Evolutionary conservation across 2,113 vertebrate genomes (phyloP).

Genomic region (Poicephalus meyeri): DNA sequence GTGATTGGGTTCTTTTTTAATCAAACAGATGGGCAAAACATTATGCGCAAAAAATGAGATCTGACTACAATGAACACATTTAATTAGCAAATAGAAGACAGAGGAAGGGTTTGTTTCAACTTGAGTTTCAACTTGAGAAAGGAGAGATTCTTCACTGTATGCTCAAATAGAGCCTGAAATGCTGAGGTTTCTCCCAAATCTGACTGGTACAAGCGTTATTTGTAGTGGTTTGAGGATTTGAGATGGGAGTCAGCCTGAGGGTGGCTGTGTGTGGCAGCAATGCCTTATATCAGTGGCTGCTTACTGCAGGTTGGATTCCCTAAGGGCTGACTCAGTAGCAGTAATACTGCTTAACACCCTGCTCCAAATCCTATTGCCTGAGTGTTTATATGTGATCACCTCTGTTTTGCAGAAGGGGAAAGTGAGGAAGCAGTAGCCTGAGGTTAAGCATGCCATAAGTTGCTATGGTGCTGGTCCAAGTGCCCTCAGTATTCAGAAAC

Average conservation of each 20-base stretch:
- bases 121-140: slow-evolving; percentile 5
- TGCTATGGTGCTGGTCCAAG: not conserved
- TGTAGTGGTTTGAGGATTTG: not conserved
- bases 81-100: slow-evolving; percentile 41
- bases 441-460: not conserved
- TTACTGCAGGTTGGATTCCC: not conserved
- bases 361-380: not conserved
- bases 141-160: not conserved
- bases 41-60: slow-evolving; percentile 32
- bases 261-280: not conserved
- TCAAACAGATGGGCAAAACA: slow-evolving; percentile 58
- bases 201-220: not conserved
- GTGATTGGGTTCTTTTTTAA: slow-evolving; percentile 43
- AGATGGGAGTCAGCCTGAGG: not conserved
- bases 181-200: not conserved
- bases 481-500: not conserved
- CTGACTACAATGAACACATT: slow-evolving; percentile 21
- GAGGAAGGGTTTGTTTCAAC: slow-evolving; percentile 12
- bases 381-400: not conserved
- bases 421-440: not conserved
- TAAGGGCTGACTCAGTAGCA: not conserved
- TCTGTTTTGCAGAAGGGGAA: not conserved
- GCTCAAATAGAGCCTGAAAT: not conserved
- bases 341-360: not conserved
- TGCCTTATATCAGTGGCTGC: not conserved